These are phyloP conservation scores for Aleiodes testaceus DNA, from an alignment of 2,888 invertebrate species.

Conservation along the genomic window DNA sequence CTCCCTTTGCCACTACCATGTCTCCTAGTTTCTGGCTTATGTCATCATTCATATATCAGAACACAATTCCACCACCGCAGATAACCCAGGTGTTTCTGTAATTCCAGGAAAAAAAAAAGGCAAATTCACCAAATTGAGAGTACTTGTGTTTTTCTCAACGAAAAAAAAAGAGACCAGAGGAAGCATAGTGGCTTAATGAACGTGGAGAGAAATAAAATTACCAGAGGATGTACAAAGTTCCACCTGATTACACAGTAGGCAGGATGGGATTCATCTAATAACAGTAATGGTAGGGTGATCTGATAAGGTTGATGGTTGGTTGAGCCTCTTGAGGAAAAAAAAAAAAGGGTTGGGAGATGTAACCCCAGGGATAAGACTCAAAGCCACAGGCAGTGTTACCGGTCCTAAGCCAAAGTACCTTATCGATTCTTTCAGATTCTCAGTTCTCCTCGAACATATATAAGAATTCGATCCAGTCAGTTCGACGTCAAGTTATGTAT, in stretches of 20 bases:
- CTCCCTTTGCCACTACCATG: background rate
- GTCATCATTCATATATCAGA: background rate
- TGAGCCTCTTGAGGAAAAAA: slow-evolving; percentile 15
- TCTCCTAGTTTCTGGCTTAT: background rate
- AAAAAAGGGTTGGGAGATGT: slow-evolving; percentile 22
- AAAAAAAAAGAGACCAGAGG: background rate
- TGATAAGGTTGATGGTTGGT: slow-evolving; percentile 36
- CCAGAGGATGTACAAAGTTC: background rate
- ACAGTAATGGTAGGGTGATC: slow-evolving; percentile 41
- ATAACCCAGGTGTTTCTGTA: too few relatives aligned
- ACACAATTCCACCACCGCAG: too few relatives aligned
- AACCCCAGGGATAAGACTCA: slow-evolving; percentile 6
- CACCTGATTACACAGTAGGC: slow-evolving; percentile 19
- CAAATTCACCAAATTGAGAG: too few relatives aligned
- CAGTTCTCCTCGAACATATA: background rate
- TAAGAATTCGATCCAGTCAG: background rate
- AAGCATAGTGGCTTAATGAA: background rate
- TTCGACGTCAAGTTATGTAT: background rate
- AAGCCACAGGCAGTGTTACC: background rate
- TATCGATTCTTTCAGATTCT: background rate
- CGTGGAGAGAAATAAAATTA: background rate
- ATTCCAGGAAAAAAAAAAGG: too few relatives aligned
- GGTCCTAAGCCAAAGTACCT: background rate
- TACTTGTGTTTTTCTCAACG: background rate
- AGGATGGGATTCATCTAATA: slow-evolving; percentile 40